A percentile compares a stretch with the other conserved stretches of the same genome.
Conservation (phyloP, 2,113 vertebrate genomes). For the Istiophorus platypterus region DNA sequence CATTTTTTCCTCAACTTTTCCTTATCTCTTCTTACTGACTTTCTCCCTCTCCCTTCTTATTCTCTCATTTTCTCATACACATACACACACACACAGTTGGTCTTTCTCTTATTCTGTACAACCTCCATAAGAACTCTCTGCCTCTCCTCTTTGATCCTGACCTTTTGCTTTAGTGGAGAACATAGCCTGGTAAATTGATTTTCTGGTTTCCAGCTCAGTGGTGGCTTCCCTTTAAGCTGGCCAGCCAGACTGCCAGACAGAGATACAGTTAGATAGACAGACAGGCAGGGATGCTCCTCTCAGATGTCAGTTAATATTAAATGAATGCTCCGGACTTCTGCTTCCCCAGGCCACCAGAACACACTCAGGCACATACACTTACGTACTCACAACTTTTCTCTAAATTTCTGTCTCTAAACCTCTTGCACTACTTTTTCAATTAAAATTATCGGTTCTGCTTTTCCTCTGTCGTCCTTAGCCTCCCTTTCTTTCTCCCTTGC, state of each 20-base stretch:
- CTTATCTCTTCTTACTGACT: neutral
- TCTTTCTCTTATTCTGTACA: constrained; percentile 36
- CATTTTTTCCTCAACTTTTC: neutral
- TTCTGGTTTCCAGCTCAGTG: constrained; percentile 63
- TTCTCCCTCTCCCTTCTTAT: constrained; percentile 3
- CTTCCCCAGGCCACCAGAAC: constrained; percentile 21
- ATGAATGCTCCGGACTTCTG: constrained; percentile 40
- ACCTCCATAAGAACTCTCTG: constrained; percentile 29
- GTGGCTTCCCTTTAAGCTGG: constrained; percentile 45
- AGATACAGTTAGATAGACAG: constrained; percentile 24
- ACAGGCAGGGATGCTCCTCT: constrained; percentile 34
- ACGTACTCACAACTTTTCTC: constrained; percentile 16
- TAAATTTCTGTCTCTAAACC: constrained; percentile 31
- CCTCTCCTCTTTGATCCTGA: constrained; percentile 55
- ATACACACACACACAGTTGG: constrained; percentile 1
- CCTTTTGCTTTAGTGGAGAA: constrained; percentile 54
- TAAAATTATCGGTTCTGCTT: constrained; percentile 18
- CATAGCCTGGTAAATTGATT: constrained; percentile 67
- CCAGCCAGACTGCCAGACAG: constrained; percentile 29
- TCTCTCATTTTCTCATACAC: neutral
- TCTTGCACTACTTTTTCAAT: constrained; percentile 21
- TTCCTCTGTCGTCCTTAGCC: neutral
- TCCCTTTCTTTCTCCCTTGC: neutral
- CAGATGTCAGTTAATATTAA: constrained; percentile 61
- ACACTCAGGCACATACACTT: constrained; percentile 8